These are phyloP conservation scores for Apaloderma vittatum DNA, from an alignment of 2,113 vertebrate species.

Conservation along the genomic window DNA sequence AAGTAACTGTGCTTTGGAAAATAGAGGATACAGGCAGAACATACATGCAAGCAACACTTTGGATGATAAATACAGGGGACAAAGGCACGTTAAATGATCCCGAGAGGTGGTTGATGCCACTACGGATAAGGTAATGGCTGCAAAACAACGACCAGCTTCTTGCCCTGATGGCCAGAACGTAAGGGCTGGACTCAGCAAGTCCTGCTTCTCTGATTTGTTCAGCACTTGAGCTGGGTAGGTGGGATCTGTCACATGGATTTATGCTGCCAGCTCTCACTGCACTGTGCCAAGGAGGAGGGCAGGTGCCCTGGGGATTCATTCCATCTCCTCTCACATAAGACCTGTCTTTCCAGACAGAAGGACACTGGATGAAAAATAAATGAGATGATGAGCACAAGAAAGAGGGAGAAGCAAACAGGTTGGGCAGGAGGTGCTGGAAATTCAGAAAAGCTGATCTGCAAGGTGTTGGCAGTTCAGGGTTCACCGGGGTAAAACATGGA, in stretches of 20 bases:
- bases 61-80: background rate
- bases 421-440: slow-evolving; percentile 16
- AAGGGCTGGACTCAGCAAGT: background rate
- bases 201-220: background rate
- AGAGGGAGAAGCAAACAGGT: background rate
- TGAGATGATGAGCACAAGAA: background rate
- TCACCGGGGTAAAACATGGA: background rate
- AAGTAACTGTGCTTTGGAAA: background rate
- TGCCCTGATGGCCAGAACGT: background rate
- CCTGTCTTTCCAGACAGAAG: background rate
- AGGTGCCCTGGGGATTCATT: background rate
- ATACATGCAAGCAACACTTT: background rate
- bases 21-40: background rate
- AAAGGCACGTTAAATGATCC: background rate
- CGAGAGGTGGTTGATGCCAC: background rate
- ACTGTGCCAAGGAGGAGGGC: background rate
- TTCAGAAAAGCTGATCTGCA: background rate
- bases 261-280: background rate
- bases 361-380: background rate
- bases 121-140: background rate
- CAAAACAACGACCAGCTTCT: background rate
- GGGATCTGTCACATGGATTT: background rate
- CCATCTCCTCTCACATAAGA: background rate
- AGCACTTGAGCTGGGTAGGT: background rate
- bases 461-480: background rate